Base-by-base conservation (phyloP, 2,797 vertebrate genomes). In the Jordanella pulchra region DNA sequence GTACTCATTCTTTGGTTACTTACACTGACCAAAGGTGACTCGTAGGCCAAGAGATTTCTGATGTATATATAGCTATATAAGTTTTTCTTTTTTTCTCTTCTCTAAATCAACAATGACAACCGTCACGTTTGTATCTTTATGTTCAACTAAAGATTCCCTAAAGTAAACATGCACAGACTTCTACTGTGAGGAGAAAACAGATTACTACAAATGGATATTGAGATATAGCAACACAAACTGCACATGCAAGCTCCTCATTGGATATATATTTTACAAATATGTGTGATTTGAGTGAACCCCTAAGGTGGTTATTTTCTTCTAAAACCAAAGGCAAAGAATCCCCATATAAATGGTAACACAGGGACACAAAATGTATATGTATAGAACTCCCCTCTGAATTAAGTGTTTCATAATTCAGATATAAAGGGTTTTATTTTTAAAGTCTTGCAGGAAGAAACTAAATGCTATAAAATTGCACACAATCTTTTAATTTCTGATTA, bases 1-100 rank as follows among this genome's bases (percentile, higher is more conserved):
- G 83, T 84, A 75, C 70, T 83, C 87, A 78, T 82, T 95, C 93
- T 96, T 96, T 96, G 95, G 94, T 93, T 86, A 89, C 81, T 87
- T 94, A 70, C 82, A 92, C 93, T 95, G 94, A 94, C 95, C 89
- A 90, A 91, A 87, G 87, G 82, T 89, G 87, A 90, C 88, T 89
- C 85, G 81, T 84, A 89, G 94, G 93, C 93, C 90, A 91, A 93
- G 83, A 86, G 75, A 89, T 91, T 77, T 65, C 69, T 82, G 63
- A 74, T 50, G 80, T 82, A 56, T 42, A 69, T 72, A 71, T 71
- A 42, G 54, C 23, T 35, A 50, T 56, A 48, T 67, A 0, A 65
- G 67, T 65, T 73, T 70, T 67, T 68, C 77, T 70, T 72, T 81
- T 73, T 45, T 78, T 72, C 67, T 83, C 70, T 81, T 84, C 66